phyloP scores from a whole-genome alignment of 2,113 vertebrate genomes.

The Sylvilagus bachmani region DNA sequence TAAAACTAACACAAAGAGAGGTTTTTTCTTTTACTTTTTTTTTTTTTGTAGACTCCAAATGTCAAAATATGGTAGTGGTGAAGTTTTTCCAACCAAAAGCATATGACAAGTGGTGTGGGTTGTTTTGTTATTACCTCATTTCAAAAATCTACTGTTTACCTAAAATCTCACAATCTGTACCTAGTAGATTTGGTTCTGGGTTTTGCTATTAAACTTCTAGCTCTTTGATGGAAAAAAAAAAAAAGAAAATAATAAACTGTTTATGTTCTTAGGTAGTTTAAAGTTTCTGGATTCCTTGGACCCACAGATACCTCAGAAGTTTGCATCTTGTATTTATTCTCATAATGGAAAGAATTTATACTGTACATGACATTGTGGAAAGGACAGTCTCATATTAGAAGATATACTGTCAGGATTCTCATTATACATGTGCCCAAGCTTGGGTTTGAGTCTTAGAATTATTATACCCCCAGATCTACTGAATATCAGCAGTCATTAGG shows the following conservation, averaged over 20 bases:
- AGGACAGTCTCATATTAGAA: background rate
- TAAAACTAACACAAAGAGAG: background rate
- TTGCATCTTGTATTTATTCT: background rate
- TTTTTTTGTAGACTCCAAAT: background rate
- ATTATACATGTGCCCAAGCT: background rate
- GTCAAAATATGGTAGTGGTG: background rate
- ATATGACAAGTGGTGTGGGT: too few relatives aligned
- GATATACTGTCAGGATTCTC: background rate
- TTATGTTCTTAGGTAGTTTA: background rate
- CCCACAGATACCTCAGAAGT: background rate
- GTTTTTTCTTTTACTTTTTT: too few relatives aligned
- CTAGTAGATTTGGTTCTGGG: background rate
- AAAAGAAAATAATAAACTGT: background rate
- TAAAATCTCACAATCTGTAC: background rate
- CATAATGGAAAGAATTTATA: background rate
- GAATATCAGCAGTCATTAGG: background rate
- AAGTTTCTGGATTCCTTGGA: background rate
- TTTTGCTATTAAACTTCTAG: conserved; percentile 3
- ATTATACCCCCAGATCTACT: background rate
- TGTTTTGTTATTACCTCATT: background rate
- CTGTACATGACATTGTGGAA: background rate
- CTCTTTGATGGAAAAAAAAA: background rate
- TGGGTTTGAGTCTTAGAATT: background rate
- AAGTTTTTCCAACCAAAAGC: background rate
- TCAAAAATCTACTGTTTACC: background rate